Evolutionary conservation across 2,113 vertebrate genomes (phyloP).

Genomic region (Prinia subflava): DNA sequence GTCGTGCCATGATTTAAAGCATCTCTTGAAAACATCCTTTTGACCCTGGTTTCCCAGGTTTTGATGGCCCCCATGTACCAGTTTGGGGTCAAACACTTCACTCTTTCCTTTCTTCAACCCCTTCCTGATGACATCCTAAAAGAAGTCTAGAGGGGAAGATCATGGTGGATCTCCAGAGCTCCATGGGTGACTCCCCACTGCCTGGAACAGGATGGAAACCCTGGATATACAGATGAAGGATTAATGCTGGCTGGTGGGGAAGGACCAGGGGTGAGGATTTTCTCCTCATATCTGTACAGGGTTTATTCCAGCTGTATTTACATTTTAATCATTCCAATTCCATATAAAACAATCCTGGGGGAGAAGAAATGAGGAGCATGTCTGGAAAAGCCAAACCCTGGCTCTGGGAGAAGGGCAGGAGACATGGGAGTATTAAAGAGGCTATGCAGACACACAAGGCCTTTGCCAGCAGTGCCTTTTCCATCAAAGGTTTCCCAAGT

Average conservation of each 20-base stretch:
- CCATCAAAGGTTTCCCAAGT: background rate
- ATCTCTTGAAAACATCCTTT: background rate
- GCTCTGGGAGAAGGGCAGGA: background rate
- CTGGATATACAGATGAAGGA: background rate
- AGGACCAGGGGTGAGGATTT: background rate
- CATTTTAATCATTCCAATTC: background rate
- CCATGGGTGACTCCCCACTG: background rate
- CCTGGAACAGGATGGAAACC: background rate
- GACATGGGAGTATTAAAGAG: background rate
- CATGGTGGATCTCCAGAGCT: background rate
- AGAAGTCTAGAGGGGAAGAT: background rate
- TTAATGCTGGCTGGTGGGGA: background rate
- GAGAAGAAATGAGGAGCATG: background rate
- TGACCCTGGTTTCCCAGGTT: background rate
- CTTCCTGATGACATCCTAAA: background rate
- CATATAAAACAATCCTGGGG: background rate
- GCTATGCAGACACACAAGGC: background rate
- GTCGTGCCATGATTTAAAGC: background rate
- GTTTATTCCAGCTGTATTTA: background rate
- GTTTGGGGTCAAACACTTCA: background rate
- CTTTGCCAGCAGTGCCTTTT: background rate
- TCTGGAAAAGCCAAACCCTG: background rate
- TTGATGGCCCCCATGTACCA: background rate
- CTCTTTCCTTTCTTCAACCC: background rate
- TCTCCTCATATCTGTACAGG: fast-evolving